Base-by-base conservation (phyloP, 2,113 vertebrate species). In the Hemicordylus capensis region DNA sequence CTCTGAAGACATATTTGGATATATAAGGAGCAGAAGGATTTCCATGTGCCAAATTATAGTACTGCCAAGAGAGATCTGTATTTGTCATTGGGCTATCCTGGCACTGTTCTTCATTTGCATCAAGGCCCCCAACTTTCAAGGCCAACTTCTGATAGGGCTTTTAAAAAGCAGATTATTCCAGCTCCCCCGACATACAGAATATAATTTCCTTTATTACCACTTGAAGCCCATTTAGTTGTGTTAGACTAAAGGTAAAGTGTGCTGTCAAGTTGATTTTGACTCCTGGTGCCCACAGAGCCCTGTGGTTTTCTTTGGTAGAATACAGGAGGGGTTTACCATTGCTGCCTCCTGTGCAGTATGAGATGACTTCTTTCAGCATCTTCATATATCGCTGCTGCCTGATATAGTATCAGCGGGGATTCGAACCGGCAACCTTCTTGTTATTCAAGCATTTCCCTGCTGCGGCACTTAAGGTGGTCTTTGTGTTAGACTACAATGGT, bases 21-120 rank as follows among this genome's bases (percentile, higher is more conserved):
- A 46, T n/a, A 11, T 17, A 72, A 39, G 51, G 17, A 31, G 37
- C 78, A 44, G 54, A 0, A 0, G 28, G 72, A n/a, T 89, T 92
- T 81, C 83, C 83, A 54, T 76, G 70, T 83, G 84, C 75, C 86
- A 87, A 81, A 75, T 54, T 26, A 59, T 42, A 7, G 86, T 0
- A 44, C 66, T 86, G 59, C 83, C 54, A 34, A 83, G 67, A 31
- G 70, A 75, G 79, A n/a, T 78, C 86, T 81, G 51, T 83, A 46
- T 34, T 85, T 83, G 59, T 79, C 74, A 46, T 74, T 78, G 19
- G 34, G 20, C n/a, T 1, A 80, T 31, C 0, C 0, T 0, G 0
- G 42, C 64, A 4, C 28, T 59, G 10, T 77, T n/a, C 5, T 14
- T 77, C 28, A 15, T 14, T 1, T 2, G 31, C 4, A 7, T 51